Evolutionary conservation across 2,888 invertebrate species (phyloP).

Genomic region (Agrochola circellaris): DNA sequence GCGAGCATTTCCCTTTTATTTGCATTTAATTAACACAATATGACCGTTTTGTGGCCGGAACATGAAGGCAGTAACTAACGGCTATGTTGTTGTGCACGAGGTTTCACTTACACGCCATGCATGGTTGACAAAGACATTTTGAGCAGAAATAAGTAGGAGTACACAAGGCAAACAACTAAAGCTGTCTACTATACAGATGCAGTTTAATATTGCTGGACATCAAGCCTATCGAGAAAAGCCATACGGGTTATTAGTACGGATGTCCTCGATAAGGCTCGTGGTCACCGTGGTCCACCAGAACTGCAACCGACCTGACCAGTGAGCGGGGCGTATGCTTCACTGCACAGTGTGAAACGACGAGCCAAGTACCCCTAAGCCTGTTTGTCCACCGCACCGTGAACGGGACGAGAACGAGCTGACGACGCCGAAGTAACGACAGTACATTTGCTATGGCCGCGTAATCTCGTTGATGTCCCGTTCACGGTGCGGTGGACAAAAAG

Average conservation of each 20-base stretch:
- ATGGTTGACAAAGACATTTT: neutral
- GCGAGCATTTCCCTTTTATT: conserved; percentile 63
- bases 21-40: conserved; percentile 65
- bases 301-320: neutral
- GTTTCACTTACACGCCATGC: conserved; percentile 15
- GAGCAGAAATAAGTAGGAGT: neutral
- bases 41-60: conserved; percentile 51
- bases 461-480: too few relatives aligned
- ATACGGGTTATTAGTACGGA: neutral
- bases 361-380: neutral
- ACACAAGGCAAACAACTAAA: neutral
- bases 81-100: neutral
- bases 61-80: conserved; percentile 18
- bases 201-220: neutral
- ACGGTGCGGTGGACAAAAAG: too few relatives aligned
- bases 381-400: too few relatives aligned
- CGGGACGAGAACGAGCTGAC: too few relatives aligned
- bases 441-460: too few relatives aligned
- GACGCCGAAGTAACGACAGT: too few relatives aligned
- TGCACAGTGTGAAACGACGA: too few relatives aligned
- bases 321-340: too few relatives aligned
- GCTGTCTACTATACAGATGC: neutral
- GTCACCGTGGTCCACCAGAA: too few relatives aligned
- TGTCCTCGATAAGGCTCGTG: neutral
- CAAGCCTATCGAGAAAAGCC: too few relatives aligned